Conservation (phyloP, 2,113 vertebrate species). For the Ia io region DNA sequence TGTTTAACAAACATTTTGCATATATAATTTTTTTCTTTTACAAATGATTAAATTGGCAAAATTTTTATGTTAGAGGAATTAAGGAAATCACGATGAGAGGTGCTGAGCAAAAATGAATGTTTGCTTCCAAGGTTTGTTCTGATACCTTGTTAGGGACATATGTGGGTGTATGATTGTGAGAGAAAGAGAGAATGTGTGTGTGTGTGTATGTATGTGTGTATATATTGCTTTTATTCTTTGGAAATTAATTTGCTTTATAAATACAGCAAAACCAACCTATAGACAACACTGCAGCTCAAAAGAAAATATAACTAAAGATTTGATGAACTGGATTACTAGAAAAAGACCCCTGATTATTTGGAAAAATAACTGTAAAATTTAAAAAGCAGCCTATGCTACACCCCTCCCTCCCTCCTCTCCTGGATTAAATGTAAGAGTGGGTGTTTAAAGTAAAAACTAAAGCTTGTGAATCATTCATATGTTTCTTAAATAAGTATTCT, state of each 20-base stretch:
- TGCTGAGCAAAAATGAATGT: not conserved
- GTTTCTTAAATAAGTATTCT: not conserved
- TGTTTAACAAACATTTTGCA: not conserved
- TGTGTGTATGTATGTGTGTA: too few relatives aligned
- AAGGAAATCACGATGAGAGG: not conserved
- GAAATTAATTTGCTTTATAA: not conserved
- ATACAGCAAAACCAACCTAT: not conserved
- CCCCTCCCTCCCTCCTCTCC: accelerated
- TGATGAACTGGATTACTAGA: not conserved
- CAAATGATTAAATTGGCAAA: not conserved
- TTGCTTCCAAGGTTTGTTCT: not conserved
- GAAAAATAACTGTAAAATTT: not conserved
- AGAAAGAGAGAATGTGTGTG: not conserved
- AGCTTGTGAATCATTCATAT: not conserved
- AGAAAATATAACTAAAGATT: not conserved
- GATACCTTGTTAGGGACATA: not conserved
- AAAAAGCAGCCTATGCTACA: not conserved
- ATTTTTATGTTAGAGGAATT: not conserved
- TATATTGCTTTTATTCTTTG: not conserved
- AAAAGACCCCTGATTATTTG: constrained; percentile 7
- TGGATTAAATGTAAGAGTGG: not conserved
- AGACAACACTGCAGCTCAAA: not conserved
- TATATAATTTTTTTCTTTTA: not conserved
- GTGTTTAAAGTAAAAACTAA: not conserved
- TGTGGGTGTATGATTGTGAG: not conserved